Evolutionary conservation across 2,113 vertebrate genomes (phyloP).

Genomic region (Eudyptes chrysolophus): DNA sequence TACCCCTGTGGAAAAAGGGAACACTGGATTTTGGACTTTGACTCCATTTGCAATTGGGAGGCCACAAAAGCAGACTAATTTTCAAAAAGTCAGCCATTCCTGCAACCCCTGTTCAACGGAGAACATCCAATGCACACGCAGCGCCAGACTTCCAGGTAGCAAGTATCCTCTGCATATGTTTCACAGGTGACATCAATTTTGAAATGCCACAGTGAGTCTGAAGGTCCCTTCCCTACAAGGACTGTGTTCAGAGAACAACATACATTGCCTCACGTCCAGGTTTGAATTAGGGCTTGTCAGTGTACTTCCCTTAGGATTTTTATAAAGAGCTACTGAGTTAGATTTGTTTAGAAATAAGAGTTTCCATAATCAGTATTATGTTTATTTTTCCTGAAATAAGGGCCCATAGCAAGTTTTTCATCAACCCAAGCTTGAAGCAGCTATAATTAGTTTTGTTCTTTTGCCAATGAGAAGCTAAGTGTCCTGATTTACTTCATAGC

Average conservation of each 20-base stretch:
- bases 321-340: background rate
- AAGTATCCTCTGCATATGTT: background rate
- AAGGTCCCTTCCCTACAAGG: background rate
- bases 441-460: background rate
- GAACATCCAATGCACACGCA: background rate
- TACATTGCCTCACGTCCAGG: background rate
- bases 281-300: background rate
- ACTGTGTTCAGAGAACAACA: background rate
- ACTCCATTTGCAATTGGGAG: background rate
- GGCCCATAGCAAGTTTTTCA: background rate
- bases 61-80: background rate
- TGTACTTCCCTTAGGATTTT: background rate
- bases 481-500: background rate
- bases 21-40: background rate
- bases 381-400: background rate
- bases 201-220: background rate
- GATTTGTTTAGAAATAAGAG: background rate
- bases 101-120: background rate
- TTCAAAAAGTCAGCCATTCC: background rate
- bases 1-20: background rate
- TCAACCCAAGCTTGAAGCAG: background rate
- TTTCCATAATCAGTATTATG: background rate
- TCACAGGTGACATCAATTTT: background rate
- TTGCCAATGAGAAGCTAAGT: background rate
- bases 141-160: background rate